Conservation (phyloP, 2,888 invertebrate genomes). For the Eueremaeus valkanovi region DNA sequence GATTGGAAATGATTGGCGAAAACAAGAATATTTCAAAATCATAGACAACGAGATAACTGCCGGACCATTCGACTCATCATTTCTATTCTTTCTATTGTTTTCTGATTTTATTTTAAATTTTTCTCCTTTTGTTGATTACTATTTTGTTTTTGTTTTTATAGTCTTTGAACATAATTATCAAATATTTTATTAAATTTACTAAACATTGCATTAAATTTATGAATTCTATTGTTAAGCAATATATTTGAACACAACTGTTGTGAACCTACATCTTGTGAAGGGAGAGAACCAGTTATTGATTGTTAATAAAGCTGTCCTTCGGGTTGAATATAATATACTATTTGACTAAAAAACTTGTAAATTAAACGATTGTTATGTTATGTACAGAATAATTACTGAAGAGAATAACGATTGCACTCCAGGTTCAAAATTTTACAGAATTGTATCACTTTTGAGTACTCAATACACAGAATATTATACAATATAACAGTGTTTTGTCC, state of each 20-base stretch:
- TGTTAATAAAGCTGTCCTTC: not conserved
- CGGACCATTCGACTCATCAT: slow-evolving; percentile 20
- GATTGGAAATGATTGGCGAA: not conserved
- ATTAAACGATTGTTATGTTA: not conserved
- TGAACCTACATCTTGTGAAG: not conserved
- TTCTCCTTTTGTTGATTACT: not conserved
- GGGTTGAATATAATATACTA: not conserved
- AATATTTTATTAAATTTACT: no score
- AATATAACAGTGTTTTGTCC: no score
- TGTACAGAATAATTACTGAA: not conserved
- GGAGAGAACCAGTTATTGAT: not conserved
- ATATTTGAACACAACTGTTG: not conserved
- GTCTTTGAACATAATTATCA: no score
- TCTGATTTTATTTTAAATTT: not conserved
- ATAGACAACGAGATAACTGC: slow-evolving; percentile 27
- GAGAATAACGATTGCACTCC: slow-evolving; percentile 5
- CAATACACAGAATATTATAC: not conserved
- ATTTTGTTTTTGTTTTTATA: not conserved
- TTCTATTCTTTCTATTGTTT: not conserved
- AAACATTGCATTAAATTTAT: not conserved
- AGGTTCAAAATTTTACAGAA: not conserved
- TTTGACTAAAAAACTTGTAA: not conserved
- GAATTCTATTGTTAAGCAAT: not conserved
- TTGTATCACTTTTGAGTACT: slow-evolving; percentile 27
- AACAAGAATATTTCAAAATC: not conserved